Percentiles rank a stretch among this genome's conserved stretches.
phyloP scores from a whole-genome alignment of 2,888 invertebrate genomes.

The Malacosoma neustria region DNA sequence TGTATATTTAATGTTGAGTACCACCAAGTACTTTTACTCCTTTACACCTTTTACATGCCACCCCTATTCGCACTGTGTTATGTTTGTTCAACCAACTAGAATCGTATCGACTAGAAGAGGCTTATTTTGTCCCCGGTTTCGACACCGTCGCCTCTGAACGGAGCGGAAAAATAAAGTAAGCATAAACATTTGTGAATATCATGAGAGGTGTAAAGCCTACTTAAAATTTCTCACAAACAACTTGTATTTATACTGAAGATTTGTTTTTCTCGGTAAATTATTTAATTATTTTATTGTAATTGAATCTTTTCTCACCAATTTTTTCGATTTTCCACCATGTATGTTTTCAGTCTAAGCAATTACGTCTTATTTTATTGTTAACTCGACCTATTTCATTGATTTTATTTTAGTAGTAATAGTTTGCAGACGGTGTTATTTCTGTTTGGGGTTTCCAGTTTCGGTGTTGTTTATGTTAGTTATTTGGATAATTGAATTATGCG shows the following conservation, averaged over 20 bases:
- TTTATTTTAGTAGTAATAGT: no score
- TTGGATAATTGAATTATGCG: no score
- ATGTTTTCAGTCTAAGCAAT: background rate
- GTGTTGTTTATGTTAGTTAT: no score
- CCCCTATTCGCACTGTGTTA: conserved; percentile 23
- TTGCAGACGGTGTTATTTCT: no score
- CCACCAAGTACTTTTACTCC: no score
- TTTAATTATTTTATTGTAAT: background rate
- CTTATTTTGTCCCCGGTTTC: conserved; percentile 19
- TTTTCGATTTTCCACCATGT: background rate
- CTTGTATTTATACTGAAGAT: conserved; percentile 1
- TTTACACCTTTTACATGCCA: no score
- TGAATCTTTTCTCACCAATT: background rate
- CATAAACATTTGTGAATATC: conserved; percentile 2
- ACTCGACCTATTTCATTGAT: no score
- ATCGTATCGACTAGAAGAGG: conserved; percentile 13
- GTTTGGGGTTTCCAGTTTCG: no score
- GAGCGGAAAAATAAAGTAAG: conserved; percentile 22
- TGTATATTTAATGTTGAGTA: no score
- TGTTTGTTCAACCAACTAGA: conserved; percentile 40
- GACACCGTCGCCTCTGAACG: conserved; percentile 14
- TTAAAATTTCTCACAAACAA: no score
- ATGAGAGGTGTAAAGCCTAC: no score
- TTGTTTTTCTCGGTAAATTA: background rate
- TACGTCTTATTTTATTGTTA: no score